Percentiles rank a stretch among this genome's conserved stretches.
phyloP scores from a whole-genome alignment of 2,113 vertebrate species.

The Malurus elegans region DNA sequence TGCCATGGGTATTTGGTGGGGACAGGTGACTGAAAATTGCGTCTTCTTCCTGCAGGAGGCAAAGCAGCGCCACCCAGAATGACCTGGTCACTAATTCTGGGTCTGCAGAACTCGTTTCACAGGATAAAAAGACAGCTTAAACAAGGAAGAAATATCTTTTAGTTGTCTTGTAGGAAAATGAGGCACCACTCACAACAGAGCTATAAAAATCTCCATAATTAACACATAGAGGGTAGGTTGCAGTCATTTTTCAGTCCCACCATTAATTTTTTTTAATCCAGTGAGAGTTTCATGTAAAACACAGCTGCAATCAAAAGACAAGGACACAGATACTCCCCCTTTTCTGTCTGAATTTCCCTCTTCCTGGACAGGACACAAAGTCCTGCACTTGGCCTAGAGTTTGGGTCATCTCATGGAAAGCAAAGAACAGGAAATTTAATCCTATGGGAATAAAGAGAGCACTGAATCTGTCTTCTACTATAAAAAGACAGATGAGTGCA shows the following conservation, averaged over 20 bases:
- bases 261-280: background rate
- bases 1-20: background rate
- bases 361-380: rapidly evolving
- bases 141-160: background rate
- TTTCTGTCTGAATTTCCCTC: background rate
- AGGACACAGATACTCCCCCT: background rate
- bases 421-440: background rate
- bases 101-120: rapidly evolving
- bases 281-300: background rate
- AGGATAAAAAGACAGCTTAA: background rate
- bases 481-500: background rate
- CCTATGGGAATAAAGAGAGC: background rate
- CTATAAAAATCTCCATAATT: background rate
- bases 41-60: background rate
- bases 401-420: background rate
- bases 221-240: background rate
- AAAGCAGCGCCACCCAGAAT: background rate
- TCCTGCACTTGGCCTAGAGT: background rate
- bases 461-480: background rate
- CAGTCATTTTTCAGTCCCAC: background rate
- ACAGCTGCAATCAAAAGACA: background rate
- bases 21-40: background rate
- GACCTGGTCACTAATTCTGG: background rate
- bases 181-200: background rate
- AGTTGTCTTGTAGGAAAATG: background rate